Conservation (phyloP, 1,140 invertebrate genomes). For the Aphelenchoides besseyi region DNA sequence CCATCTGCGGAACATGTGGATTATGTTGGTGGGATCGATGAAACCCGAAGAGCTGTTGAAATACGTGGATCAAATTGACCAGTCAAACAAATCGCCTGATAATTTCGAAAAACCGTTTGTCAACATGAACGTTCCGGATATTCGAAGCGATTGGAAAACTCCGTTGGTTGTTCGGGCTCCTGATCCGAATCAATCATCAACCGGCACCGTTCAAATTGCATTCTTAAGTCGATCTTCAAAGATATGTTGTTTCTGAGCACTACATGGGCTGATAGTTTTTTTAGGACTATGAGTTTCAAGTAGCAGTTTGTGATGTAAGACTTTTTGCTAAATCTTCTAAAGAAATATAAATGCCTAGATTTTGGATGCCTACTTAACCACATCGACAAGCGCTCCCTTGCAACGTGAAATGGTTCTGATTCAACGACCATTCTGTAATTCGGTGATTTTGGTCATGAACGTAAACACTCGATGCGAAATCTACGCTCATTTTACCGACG, state of each 20-base stretch:
- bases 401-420: conserved; percentile 80
- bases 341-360: no score
- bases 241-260: conserved; percentile 67
- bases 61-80: conserved; percentile 10
- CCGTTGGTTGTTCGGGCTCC: conserved; percentile 69
- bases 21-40: conserved; percentile 79
- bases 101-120: conserved; percentile 49
- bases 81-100: conserved; percentile 70
- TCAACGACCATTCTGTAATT: conserved; percentile 76
- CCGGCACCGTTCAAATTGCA: conserved; percentile 75
- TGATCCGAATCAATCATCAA: conserved; percentile 79
- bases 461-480: conserved; percentile 67
- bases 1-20: conserved; percentile 79
- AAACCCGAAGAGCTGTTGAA: conserved; percentile 66
- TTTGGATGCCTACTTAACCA: conserved; percentile 77
- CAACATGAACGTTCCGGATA: conserved; percentile 68
- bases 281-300: no score
- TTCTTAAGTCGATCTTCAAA: conserved; percentile 75
- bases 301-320: no score
- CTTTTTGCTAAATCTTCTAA: no score
- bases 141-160: conserved; percentile 66
- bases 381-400: conserved; percentile 78
- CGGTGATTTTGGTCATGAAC: conserved; percentile 67
- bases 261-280: no score
- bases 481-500: conserved; percentile 73